Conservation (phyloP, 1,140 invertebrate genomes). For the Hermetia illucens region DNA sequence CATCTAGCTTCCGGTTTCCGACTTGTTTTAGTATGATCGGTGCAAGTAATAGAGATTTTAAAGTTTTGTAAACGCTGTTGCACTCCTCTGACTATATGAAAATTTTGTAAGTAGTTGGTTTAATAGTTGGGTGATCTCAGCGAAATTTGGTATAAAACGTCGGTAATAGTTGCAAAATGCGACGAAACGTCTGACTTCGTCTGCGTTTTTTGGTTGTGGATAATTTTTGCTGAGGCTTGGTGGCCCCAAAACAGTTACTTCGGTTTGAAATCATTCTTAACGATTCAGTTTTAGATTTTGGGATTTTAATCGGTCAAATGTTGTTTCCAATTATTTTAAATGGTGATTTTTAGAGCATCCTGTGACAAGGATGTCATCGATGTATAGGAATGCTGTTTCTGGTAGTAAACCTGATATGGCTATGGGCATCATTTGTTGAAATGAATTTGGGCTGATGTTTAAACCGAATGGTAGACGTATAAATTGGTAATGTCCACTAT, state of each 20-base stretch:
- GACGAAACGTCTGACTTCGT: too few relatives aligned
- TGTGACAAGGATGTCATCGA: slow-evolving; percentile 10
- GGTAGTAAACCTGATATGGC: slow-evolving; percentile 6
- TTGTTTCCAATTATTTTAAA: slow-evolving; percentile 7
- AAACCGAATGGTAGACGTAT: slow-evolving; percentile 2
- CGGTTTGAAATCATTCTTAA: slow-evolving; percentile 1
- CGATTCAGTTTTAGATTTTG: slow-evolving; percentile 5
- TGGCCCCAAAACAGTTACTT: slow-evolving; percentile 1
- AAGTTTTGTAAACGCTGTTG: too few relatives aligned
- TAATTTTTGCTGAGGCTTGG: too few relatives aligned
- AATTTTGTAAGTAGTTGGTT: too few relatives aligned
- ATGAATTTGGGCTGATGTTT: slow-evolving; percentile 5
- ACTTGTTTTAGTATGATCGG: too few relatives aligned
- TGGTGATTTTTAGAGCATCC: slow-evolving; percentile 8
- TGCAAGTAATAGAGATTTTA: too few relatives aligned
- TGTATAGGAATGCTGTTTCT: slow-evolving; percentile 9
- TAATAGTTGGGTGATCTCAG: too few relatives aligned
- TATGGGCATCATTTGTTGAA: slow-evolving; percentile 7
- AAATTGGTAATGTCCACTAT: background rate
- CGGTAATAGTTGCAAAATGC: too few relatives aligned
- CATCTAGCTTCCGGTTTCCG: too few relatives aligned
- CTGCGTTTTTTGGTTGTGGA: too few relatives aligned
- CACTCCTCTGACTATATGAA: too few relatives aligned
- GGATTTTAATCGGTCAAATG: slow-evolving; percentile 4
- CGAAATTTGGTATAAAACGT: too few relatives aligned